Percentiles rank a stretch among this genome's conserved stretches.
Evolutionary conservation across 2,797 vertebrate genomes (phyloP).

Genomic region (Tragelaphus oryx): DNA sequence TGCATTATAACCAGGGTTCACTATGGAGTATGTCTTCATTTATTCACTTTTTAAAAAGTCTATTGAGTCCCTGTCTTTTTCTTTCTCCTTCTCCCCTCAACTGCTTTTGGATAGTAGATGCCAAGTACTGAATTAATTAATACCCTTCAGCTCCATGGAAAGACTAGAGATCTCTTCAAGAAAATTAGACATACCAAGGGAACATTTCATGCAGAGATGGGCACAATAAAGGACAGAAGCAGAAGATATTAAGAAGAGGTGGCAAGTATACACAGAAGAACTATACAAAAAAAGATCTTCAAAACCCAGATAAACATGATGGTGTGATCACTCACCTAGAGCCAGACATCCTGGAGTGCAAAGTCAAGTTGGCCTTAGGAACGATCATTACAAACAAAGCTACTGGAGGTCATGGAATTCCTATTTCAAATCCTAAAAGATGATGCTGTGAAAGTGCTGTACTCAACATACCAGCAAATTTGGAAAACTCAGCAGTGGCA

Average conservation of each 20-base stretch:
- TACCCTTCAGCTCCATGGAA: neutral
- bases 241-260: neutral
- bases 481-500: neutral
- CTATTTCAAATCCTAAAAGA: neutral
- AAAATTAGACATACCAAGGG: neutral
- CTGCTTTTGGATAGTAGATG: neutral
- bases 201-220: neutral
- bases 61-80: neutral
- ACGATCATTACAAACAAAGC: neutral
- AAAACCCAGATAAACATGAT: neutral
- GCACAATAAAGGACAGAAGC: neutral
- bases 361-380: neutral
- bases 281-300: neutral
- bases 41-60: neutral
- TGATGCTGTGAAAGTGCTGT: neutral
- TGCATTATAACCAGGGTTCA: neutral
- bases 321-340: neutral
- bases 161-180: neutral
- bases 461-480: neutral
- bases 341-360: neutral
- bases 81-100: neutral
- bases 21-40: neutral
- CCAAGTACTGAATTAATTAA: conserved; percentile 6
- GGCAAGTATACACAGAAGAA: neutral
- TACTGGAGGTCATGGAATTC: neutral